phyloP scores from a whole-genome alignment of 1,140 invertebrate species.

The Drosophila rufa region DNA sequence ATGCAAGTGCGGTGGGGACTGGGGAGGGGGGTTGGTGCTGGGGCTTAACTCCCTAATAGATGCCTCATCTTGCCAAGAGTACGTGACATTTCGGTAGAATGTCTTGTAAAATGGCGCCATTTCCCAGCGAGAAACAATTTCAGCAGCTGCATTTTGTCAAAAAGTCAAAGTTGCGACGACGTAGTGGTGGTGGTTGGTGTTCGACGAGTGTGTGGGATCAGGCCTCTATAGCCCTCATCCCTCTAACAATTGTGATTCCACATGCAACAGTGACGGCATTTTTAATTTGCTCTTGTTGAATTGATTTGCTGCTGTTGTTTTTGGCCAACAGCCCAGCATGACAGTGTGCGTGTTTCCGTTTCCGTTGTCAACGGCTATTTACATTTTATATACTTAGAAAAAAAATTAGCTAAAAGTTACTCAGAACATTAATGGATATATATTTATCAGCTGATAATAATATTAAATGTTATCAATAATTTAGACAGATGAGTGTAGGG shows the following conservation, averaged over 20 bases:
- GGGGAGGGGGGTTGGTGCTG: background rate
- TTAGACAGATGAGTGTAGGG: background rate
- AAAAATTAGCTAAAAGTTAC: background rate
- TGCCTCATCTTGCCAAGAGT: constrained; percentile 37
- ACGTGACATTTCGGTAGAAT: constrained; percentile 40
- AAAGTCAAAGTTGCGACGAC: constrained; percentile 49
- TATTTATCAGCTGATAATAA: background rate
- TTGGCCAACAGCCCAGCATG: background rate
- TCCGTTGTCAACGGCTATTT: constrained; percentile 50
- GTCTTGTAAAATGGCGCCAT: constrained; percentile 60
- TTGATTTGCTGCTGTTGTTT: constrained; percentile 62
- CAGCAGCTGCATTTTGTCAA: constrained; percentile 71
- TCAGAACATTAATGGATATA: too few relatives aligned
- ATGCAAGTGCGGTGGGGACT: constrained; percentile 18
- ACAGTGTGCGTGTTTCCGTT: constrained; percentile 60
- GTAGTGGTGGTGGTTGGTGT: constrained; percentile 1
- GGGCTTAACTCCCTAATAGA: constrained; percentile 34
- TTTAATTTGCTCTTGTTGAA: constrained; percentile 72
- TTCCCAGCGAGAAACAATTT: constrained; percentile 44
- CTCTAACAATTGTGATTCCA: constrained; percentile 42
- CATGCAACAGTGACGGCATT: constrained; percentile 70
- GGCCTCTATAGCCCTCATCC: too few relatives aligned
- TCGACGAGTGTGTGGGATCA: background rate
- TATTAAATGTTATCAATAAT: background rate
- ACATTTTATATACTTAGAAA: background rate